These are phyloP conservation scores for Triplophysa bombifrons DNA, from an alignment of 2,797 vertebrate genomes.

Conservation along the genomic window DNA sequence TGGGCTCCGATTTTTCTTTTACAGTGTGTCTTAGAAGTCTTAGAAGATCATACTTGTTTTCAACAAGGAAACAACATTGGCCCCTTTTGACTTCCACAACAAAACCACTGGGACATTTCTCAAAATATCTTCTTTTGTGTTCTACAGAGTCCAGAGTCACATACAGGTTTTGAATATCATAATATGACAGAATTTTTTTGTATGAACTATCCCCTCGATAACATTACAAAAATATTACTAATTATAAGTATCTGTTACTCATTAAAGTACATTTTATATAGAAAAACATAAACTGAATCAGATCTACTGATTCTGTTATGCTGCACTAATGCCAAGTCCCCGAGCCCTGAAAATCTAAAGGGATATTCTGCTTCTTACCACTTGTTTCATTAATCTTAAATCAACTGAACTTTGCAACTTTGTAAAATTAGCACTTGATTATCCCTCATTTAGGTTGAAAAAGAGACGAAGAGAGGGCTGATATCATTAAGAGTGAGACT, in stretches of 20 bases:
- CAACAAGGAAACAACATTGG: too few relatives aligned
- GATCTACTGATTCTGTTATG: background rate
- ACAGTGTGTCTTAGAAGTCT: too few relatives aligned
- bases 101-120: too few relatives aligned
- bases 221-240: too few relatives aligned
- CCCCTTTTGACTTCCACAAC: too few relatives aligned
- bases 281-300: background rate
- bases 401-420: conserved; percentile 34
- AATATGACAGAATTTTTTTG: too few relatives aligned
- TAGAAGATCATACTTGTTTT: too few relatives aligned
- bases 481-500: background rate
- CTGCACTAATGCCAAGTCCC: conserved; percentile 7
- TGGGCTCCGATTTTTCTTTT: too few relatives aligned
- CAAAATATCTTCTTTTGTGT: too few relatives aligned
- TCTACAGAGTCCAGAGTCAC: too few relatives aligned
- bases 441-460: conserved; percentile 20
- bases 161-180: too few relatives aligned
- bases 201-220: too few relatives aligned
- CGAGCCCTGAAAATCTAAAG: conserved; percentile 15
- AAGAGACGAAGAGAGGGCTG: background rate
- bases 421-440: conserved; percentile 34
- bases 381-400: conserved; percentile 29
- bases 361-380: conserved; percentile 14
- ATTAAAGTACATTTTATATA: background rate
- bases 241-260: background rate